Conservation (phyloP, 2,797 vertebrate genomes). For the Notoglanidium macrostoma region DNA sequence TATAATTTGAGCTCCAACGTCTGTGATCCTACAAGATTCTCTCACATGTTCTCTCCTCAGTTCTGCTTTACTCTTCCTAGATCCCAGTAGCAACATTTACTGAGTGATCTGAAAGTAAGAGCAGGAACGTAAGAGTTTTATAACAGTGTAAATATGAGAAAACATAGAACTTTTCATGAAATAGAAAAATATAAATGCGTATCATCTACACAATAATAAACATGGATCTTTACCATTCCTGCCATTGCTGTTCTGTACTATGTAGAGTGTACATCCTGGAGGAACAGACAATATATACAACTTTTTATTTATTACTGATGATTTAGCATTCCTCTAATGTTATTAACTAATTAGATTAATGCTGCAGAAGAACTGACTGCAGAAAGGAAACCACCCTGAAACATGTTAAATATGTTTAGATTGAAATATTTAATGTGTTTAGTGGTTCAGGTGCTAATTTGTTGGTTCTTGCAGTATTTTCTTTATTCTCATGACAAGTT, state of each 20-base stretch:
- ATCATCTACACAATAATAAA: neutral
- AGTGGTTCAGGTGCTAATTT: neutral
- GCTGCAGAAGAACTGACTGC: neutral
- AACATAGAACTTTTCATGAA: neutral
- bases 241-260: neutral
- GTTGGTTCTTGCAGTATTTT: neutral
- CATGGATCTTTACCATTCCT: neutral
- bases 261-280: neutral
- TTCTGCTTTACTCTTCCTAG: neutral
- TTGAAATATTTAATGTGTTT: neutral
- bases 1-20: neutral
- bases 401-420: neutral
- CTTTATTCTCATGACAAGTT: neutral
- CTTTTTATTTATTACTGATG: neutral
- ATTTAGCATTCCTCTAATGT: neutral
- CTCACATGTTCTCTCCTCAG: neutral
- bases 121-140: neutral
- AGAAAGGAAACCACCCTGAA: neutral
- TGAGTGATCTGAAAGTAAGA: neutral
- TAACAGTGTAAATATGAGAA: neutral
- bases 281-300: neutral
- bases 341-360: neutral
- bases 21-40: neutral
- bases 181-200: neutral
- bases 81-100: neutral